Evolutionary conservation across 2,888 invertebrate genomes (phyloP), one percentile per base, ranked within the genome.

Genomic region (Clanis bilineata): DNA sequence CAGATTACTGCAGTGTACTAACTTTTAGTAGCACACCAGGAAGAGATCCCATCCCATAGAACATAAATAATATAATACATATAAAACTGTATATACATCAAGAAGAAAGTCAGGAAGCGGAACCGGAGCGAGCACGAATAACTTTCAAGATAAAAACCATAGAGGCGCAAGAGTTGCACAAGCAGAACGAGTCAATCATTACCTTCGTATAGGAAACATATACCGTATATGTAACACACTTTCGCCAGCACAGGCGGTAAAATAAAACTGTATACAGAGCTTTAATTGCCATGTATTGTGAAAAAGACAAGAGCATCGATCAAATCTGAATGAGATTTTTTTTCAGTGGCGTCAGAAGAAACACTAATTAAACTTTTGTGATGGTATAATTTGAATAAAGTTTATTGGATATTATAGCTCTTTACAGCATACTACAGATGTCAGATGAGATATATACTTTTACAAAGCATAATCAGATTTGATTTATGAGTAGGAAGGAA

Each of bases 171-270:
- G 59, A 63, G 68, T 71, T 71, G 68, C 69, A 73, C 70, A 76
- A 80, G 68, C 71, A 70, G 68, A 68, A 73, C 70, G 76, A 80
- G 65, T 65, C 71, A 76, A 74, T 76, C 64, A 72, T 71, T 68
- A 62, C 64, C 59, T 64, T 68, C 60, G 60, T 55, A 67, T 61
- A 71, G 64, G 54, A 62, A 54, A 51, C 32, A 5, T 51, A 65
- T 68, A 74, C 77, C 76, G 74, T 74, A 67, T 65, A 65, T 68
- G 64, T 74, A 73, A 79, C 72, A 66, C 71, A 85, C 85, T 85
- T 85, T 85, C 85, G 78, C 80, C 69, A 62, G 60, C 28, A 58
- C 68, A 63, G 66, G 72, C 73, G 69, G 71, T 67, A 68, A 69
- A 74, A 73, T 67, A 67, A 68, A 72, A 68, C 65, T 63, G 28